Evolutionary conservation across 2,797 vertebrate genomes (phyloP).

Genomic region (Clarias laeviceps): DNA sequence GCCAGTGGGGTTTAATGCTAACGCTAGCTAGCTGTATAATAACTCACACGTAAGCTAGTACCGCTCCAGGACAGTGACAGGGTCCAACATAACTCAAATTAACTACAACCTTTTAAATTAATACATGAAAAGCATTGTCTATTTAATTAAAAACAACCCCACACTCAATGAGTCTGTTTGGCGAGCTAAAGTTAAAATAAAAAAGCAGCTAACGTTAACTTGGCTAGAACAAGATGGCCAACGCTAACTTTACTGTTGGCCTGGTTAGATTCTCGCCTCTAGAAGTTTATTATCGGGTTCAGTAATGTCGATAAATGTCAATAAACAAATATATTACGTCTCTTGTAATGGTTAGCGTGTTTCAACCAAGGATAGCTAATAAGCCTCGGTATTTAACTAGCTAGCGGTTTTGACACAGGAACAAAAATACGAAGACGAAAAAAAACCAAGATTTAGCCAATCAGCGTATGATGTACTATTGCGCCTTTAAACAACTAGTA

Average conservation of each 20-base stretch:
- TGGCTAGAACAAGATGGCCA: slow-evolving; percentile 10
- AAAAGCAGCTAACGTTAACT: neutral
- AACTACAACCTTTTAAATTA: neutral
- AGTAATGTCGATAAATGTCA: neutral
- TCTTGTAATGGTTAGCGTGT: neutral
- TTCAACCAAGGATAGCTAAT: neutral
- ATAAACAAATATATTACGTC: neutral
- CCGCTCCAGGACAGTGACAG: neutral
- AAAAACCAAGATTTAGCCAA: slow-evolving; percentile 68
- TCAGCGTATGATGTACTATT: slow-evolving; percentile 33
- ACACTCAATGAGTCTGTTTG: neutral
- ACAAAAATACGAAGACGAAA: slow-evolving; percentile 78
- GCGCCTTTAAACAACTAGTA: slow-evolving; percentile 37
- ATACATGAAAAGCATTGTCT: neutral
- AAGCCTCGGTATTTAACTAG: slow-evolving; percentile 30
- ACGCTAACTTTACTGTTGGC: slow-evolving; percentile 7
- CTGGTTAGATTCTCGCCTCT: neutral
- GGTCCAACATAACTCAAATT: slow-evolving; percentile 26
- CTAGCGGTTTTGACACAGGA: slow-evolving; percentile 78
- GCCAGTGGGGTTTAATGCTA: neutral
- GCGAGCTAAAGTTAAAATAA: neutral
- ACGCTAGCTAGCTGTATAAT: neutral
- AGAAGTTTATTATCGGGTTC: neutral
- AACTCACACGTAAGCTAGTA: slow-evolving; percentile 13
- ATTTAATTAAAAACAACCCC: neutral